Conservation (phyloP, 2,113 vertebrate genomes). For the Plecotus auritus region DNA sequence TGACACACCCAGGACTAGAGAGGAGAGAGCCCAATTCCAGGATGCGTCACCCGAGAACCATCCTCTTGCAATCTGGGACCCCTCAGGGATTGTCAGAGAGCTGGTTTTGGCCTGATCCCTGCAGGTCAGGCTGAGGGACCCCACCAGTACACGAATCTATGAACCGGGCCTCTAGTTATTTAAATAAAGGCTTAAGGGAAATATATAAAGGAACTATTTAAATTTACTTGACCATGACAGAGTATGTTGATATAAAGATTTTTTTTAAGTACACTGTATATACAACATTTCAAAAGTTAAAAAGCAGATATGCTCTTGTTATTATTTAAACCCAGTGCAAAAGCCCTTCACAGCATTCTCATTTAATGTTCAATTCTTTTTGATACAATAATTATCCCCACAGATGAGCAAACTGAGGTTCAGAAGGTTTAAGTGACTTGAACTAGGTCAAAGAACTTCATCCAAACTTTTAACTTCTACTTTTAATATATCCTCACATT, state of each 20-base stretch:
- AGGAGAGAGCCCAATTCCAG: too few relatives aligned
- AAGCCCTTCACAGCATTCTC: not conserved
- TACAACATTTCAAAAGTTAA: not conserved
- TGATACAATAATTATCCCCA: not conserved
- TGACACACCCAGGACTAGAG: too few relatives aligned
- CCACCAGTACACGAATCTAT: too few relatives aligned
- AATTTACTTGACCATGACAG: not conserved
- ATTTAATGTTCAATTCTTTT: not conserved
- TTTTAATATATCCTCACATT: not conserved
- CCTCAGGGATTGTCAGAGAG: too few relatives aligned
- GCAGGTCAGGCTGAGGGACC: too few relatives aligned
- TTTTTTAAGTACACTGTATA: not conserved
- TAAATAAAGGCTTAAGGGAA: not conserved
- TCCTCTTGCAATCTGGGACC: too few relatives aligned
- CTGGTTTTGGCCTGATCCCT: too few relatives aligned
- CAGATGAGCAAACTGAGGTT: not conserved
- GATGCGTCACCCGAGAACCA: too few relatives aligned
- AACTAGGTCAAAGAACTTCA: not conserved
- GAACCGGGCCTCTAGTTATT: too few relatives aligned
- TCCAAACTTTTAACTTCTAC: not conserved
- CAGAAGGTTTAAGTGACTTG: not conserved
- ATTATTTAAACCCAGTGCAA: not conserved
- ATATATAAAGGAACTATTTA: not conserved
- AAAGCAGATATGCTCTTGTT: not conserved
- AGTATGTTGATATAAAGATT: not conserved